These are phyloP conservation scores for Athripsodes cinereus DNA, from an alignment of 2,888 invertebrate genomes.

Conservation along the genomic window DNA sequence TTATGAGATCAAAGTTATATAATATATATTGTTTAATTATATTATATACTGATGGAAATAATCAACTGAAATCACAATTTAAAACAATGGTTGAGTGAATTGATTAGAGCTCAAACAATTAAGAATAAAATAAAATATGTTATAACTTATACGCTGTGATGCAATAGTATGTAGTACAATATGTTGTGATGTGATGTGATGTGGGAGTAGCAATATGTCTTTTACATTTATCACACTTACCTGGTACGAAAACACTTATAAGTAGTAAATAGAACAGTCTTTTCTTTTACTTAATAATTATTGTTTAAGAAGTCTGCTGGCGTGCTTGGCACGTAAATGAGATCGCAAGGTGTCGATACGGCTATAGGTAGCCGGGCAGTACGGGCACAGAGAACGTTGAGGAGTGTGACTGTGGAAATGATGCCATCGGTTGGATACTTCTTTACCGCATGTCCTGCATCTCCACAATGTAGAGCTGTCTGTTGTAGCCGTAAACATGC, in stretches of 20 bases:
- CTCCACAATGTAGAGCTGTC: slow-evolving; percentile 71
- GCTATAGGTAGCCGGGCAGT: slow-evolving; percentile 82
- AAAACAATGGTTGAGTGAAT: too few species aligned
- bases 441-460: slow-evolving; percentile 77
- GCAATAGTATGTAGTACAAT: too few species aligned
- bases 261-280: not conserved
- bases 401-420: slow-evolving; percentile 81
- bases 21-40: too few species aligned
- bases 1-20: too few species aligned
- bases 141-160: too few species aligned
- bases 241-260: not conserved
- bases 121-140: too few species aligned
- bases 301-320: slow-evolving; percentile 32
- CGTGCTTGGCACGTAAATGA: slow-evolving; percentile 74
- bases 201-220: not conserved
- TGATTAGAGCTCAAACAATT: too few species aligned
- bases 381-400: slow-evolving; percentile 73
- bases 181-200: too few species aligned
- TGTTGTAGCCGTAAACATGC: slow-evolving; percentile 68
- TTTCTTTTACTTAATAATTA: not conserved
- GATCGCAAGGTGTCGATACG: slow-evolving; percentile 80
- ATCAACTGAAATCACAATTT: too few species aligned
- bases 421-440: slow-evolving; percentile 84
- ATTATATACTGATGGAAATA: too few species aligned
- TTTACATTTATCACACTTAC: not conserved